Evolutionary conservation across 2,797 vertebrate species (phyloP).

Genomic region (Sebastes elongatus): DNA sequence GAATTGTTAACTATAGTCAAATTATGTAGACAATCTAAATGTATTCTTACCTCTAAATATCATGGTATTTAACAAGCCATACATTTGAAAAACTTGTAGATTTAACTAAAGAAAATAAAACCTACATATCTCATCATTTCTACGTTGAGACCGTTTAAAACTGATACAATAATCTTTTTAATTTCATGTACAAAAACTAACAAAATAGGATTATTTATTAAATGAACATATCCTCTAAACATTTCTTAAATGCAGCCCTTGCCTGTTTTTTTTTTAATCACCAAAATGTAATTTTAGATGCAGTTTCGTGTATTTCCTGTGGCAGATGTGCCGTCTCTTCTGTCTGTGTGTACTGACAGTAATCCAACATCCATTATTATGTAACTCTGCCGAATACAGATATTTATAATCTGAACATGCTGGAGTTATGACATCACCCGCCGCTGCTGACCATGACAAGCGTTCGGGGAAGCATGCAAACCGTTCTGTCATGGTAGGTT

Average conservation of each 20-base stretch:
- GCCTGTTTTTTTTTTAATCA: background rate
- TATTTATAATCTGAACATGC: conserved; percentile 83
- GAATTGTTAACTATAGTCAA: background rate
- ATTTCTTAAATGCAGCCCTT: background rate
- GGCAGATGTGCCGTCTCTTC: conserved; percentile 65
- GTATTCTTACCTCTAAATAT: background rate
- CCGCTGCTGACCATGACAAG: conserved; percentile 68
- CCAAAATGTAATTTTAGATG: conserved; percentile 17
- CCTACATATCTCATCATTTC: background rate
- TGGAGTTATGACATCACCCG: conserved; percentile 79
- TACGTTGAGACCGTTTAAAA: background rate
- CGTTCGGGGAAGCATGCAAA: conserved; percentile 75
- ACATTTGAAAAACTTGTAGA: background rate
- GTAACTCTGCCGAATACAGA: conserved; percentile 80
- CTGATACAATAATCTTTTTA: background rate
- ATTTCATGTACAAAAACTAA: background rate
- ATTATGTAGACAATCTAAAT: background rate
- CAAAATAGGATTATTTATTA: background rate
- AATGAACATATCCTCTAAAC: background rate
- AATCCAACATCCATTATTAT: conserved; percentile 81
- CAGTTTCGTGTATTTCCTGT: conserved; percentile 40
- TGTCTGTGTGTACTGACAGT: conserved; percentile 69
- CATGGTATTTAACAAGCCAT: background rate
- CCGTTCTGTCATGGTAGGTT: conserved; percentile 74
- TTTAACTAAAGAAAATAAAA: background rate